Evolutionary conservation across 2,113 vertebrate genomes (phyloP), one percentile per base, ranked within the genome.

Genomic region (Urocitellus parryii): DNA sequence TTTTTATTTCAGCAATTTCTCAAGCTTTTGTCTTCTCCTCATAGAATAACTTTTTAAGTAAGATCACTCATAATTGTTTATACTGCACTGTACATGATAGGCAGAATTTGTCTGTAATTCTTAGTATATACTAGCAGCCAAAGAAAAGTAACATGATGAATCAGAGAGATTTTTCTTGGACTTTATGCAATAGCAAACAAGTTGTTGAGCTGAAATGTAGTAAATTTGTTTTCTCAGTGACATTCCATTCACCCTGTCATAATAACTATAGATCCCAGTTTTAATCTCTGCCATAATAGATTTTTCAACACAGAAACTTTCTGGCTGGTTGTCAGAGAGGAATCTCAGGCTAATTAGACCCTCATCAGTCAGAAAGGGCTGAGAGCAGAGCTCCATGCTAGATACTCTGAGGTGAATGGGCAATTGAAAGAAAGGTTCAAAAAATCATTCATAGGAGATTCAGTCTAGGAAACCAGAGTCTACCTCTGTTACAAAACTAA

Each of bases 281-380:
- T 90, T 96, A 70, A 72, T 90, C 76, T 92, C 42, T 67, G 56
- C 76, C 73, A 85, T 76, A 77, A 58, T 42, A 72, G 72, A 32
- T 85, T 97, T 97, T 96, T 93, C 88, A 96, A 53, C 32, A 74
- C 24, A 83, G 80, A 95, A 61, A 4, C 34, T 76, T 92, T 90
- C 81, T 73, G 88, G 80, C 90, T 93, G 76, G 45, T 94, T 95
- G 80, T 98, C 80, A 94, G 79, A 96, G 77, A 91, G 34, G 79
- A 89, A 32, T 72, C 86, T 87, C 42, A 91, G 37, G 87, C 74
- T 97, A 82, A 72, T 86, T 72, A 91, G 87, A 80, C 51, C 4
- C 42, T 77, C 80, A 78, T 67, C 91, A 94, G 58, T 92, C 70
- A 67, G 27, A 13, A 63, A 76, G 25, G 42, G 29, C 79, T 81